A percentile compares a stretch with the other conserved stretches of the same genome.
These are phyloP conservation scores for Leptogaster cylindrica DNA, from an alignment of 2,888 invertebrate genomes.

Conservation along the genomic window DNA sequence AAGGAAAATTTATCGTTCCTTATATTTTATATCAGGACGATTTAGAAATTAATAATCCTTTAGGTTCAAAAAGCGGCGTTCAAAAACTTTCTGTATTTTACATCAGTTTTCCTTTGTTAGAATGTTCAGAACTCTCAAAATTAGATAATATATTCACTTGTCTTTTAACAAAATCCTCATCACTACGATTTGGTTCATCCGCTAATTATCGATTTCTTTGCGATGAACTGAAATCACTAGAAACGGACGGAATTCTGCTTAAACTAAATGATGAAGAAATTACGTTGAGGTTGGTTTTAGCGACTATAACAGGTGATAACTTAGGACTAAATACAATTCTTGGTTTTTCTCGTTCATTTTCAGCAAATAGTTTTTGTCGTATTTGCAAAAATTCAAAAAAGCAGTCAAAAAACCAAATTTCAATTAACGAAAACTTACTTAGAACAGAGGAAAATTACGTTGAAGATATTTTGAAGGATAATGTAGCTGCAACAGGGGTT, in stretches of 20 bases:
- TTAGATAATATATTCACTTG: constrained; percentile 37
- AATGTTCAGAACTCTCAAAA: constrained; percentile 32
- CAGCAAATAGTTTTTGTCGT: constrained; percentile 43
- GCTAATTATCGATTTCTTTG: too few relatives aligned
- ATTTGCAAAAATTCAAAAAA: constrained; percentile 45
- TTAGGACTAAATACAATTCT: constrained; percentile 47
- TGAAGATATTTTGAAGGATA: constrained; percentile 4
- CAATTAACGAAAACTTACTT: constrained; percentile 28
- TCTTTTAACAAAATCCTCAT: constrained; percentile 17
- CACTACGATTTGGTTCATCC: not conserved
- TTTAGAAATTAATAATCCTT: constrained; percentile 37
- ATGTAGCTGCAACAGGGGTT: constrained; percentile 42
- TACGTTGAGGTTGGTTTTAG: constrained; percentile 44
- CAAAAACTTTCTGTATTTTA: constrained; percentile 39
- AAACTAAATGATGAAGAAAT: not conserved
- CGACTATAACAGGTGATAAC: constrained; percentile 48
- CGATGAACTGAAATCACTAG: constrained; percentile 37
- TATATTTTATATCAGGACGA: constrained; percentile 42
- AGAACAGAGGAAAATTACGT: constrained; percentile 37
- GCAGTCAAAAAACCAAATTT: constrained; percentile 22
- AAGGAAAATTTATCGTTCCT: constrained; percentile 29
- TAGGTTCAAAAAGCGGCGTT: constrained; percentile 39
- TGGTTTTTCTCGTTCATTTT: constrained; percentile 48
- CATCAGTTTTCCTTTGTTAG: constrained; percentile 31
- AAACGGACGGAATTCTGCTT: constrained; percentile 30